Conservation (phyloP, 1,140 invertebrate species). For the Musca domestica region DNA sequence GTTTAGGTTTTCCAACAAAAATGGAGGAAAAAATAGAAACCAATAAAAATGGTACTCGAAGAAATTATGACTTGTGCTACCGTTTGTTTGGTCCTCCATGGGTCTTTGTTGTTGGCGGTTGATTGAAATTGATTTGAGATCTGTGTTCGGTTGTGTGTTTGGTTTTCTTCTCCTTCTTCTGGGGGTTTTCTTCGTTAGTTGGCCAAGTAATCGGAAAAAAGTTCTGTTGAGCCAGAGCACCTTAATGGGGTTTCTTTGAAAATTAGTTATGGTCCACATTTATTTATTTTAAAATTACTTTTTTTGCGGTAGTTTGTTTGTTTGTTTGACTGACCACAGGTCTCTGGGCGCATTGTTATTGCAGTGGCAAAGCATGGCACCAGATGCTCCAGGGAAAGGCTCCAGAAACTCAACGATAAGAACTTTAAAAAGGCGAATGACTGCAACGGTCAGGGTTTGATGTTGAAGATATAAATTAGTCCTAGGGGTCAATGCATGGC, state of each 20-base stretch:
- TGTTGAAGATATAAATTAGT: too few relatives aligned
- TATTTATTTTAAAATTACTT: conserved; percentile 2
- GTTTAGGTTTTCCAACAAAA: background rate
- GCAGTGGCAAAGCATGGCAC: too few relatives aligned
- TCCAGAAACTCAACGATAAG: too few relatives aligned
- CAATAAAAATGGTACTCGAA: background rate
- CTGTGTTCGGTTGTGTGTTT: background rate
- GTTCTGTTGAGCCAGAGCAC: too few relatives aligned
- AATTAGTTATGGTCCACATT: conserved; percentile 7
- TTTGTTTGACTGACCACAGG: background rate
- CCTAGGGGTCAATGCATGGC: too few relatives aligned
- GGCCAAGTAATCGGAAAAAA: too few relatives aligned
- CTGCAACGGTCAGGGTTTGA: too few relatives aligned
- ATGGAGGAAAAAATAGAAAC: background rate
- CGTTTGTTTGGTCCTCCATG: background rate
- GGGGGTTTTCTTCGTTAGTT: background rate
- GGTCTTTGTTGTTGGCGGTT: too few relatives aligned
- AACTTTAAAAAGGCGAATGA: too few relatives aligned
- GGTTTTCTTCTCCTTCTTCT: background rate
- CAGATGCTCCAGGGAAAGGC: too few relatives aligned
- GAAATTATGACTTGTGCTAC: conserved; percentile 17
- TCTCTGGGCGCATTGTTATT: too few relatives aligned
- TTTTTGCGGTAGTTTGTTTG: background rate
- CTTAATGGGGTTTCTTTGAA: background rate
- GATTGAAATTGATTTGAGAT: too few relatives aligned